Percentiles rank a stretch among this genome's conserved stretches.
These are phyloP conservation scores for Calephelis perditalis DNA, from an alignment of 2,888 invertebrate genomes.

Conservation along the genomic window DNA sequence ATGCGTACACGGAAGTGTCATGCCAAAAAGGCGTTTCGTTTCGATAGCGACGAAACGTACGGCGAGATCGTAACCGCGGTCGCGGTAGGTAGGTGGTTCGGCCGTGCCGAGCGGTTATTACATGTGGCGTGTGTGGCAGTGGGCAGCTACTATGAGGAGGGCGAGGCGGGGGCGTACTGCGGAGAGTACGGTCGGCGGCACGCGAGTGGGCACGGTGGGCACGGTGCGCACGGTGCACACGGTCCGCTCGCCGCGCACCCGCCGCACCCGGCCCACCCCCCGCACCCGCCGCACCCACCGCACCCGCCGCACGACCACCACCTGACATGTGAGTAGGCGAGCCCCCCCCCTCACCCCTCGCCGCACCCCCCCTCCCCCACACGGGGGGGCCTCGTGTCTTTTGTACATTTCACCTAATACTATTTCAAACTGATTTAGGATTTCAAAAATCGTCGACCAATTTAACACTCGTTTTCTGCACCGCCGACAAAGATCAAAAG, in stretches of 20 bases:
- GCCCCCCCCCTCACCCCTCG: background rate
- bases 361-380: too few relatives aligned
- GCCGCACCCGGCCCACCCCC: slow-evolving; percentile 32
- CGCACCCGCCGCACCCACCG: slow-evolving; percentile 31
- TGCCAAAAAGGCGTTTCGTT: background rate
- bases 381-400: background rate
- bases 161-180: slow-evolving; percentile 55
- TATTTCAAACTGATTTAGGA: slow-evolving; percentile 7
- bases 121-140: slow-evolving; percentile 71
- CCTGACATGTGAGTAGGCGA: slow-evolving; percentile 58
- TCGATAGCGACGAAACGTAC: slow-evolving; percentile 10
- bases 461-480: slow-evolving; percentile 9
- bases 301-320: slow-evolving; percentile 45
- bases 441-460: background rate
- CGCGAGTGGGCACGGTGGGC: slow-evolving; percentile 33
- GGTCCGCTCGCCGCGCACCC: slow-evolving; percentile 43
- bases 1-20: background rate
- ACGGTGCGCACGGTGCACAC: slow-evolving; percentile 19
- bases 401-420: slow-evolving; percentile 7
- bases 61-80: slow-evolving; percentile 22
- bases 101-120: slow-evolving; percentile 37
- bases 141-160: slow-evolving; percentile 73
- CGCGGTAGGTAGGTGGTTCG: slow-evolving; percentile 53
- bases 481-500: slow-evolving; percentile 3
- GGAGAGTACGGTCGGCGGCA: slow-evolving; percentile 59